phyloP scores from a whole-genome alignment of 2,113 vertebrate genomes.

The Xenopus borealis region DNA sequence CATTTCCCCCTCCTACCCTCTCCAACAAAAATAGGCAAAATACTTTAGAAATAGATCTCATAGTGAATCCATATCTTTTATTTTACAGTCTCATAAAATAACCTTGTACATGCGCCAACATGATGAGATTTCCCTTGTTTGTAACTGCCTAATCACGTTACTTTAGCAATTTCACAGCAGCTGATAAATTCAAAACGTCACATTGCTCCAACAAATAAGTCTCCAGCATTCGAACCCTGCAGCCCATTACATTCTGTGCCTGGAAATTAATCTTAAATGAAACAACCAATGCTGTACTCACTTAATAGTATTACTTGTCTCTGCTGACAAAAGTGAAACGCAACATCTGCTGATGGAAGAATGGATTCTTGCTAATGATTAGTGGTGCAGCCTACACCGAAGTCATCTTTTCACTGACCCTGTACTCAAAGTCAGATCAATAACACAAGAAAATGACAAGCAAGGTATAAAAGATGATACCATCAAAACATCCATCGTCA shows the following conservation, averaged over 20 bases:
- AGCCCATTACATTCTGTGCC: constrained; percentile 65
- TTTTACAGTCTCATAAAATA: not conserved
- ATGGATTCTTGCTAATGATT: constrained; percentile 61
- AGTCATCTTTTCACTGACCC: constrained; percentile 65
- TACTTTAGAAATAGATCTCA: not conserved
- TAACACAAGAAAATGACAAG: constrained; percentile 46
- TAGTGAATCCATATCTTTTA: not conserved
- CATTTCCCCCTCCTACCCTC: no score
- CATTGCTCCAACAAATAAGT: constrained; percentile 58
- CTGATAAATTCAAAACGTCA: constrained; percentile 62
- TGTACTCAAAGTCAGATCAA: constrained; percentile 46
- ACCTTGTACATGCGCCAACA: not conserved
- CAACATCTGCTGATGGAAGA: constrained; percentile 45
- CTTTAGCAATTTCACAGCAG: constrained; percentile 54
- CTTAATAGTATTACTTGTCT: constrained; percentile 44
- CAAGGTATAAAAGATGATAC: constrained; percentile 51
- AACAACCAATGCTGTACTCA: constrained; percentile 50
- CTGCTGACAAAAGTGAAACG: constrained; percentile 52
- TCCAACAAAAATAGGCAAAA: no score
- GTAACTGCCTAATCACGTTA: constrained; percentile 47
- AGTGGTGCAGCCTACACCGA: constrained; percentile 56
- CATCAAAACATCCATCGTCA: constrained; percentile 46
- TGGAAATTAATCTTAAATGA: constrained; percentile 66
- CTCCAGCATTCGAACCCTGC: constrained; percentile 55
- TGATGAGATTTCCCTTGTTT: constrained; percentile 35